Conservation (phyloP, 1,140 invertebrate genomes). For the Dysdera silvatica region DNA sequence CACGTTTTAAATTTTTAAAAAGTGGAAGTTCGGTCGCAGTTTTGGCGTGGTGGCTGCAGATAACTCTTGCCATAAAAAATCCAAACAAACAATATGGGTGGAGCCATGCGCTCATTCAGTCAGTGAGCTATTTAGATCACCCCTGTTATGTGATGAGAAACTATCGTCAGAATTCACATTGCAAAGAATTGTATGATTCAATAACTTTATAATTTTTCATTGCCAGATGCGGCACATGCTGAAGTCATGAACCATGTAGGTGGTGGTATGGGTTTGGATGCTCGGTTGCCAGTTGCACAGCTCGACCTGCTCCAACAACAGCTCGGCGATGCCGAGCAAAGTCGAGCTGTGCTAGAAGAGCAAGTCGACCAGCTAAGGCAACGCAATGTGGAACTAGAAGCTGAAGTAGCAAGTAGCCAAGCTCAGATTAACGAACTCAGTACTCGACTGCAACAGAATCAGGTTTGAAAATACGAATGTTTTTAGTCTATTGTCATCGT, state of each 20-base stretch:
- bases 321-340: constrained; percentile 7
- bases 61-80: no score
- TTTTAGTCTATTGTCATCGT: no score
- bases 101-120: no score
- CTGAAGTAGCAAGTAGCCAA: constrained; percentile 12
- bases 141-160: not conserved
- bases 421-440: constrained; percentile 19
- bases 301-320: constrained; percentile 16
- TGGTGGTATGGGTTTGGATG: constrained; percentile 3
- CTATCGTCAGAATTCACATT: not conserved
- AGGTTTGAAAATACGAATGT: no score
- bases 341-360: constrained; percentile 4
- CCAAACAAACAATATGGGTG: no score
- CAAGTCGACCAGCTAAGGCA: constrained; percentile 18
- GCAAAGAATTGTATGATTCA: not conserved
- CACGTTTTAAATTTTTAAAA: no score
- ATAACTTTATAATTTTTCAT: not conserved
- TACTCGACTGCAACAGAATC: constrained; percentile 12
- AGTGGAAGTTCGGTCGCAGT: no score
- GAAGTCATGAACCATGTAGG: constrained; percentile 22
- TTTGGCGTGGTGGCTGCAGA: no score
- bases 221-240: constrained; percentile 22
- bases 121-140: no score
- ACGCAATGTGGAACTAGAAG: constrained; percentile 22
- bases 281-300: constrained; percentile 11